phyloP scores from a whole-genome alignment of 2,797 vertebrate genomes.

The Hybognathus amarus region DNA sequence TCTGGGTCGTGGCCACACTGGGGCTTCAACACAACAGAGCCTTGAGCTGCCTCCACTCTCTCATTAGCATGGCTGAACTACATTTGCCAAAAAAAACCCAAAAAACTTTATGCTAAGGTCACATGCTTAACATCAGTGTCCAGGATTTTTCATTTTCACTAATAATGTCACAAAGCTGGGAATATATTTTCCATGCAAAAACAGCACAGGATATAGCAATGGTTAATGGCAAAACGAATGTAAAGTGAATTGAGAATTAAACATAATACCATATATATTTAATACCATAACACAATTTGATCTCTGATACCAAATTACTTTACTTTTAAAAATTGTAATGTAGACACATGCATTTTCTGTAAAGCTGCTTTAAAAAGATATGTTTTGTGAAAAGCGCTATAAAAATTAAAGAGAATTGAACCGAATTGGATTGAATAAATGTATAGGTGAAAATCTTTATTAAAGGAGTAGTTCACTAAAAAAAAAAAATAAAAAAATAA shows the following conservation, averaged over 20 bases:
- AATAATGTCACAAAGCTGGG: neutral
- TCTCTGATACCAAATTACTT: no score
- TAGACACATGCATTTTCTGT: no score
- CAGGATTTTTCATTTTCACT: neutral
- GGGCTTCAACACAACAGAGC: constrained; percentile 12
- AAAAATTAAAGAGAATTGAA: no score
- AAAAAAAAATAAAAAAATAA: no score
- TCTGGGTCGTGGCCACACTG: constrained; percentile 15
- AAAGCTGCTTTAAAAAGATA: no score
- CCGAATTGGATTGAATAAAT: no score
- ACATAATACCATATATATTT: neutral
- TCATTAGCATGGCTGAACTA: constrained; percentile 16
- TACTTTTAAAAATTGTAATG: no score
- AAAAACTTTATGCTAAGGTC: neutral
- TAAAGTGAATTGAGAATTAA: neutral
- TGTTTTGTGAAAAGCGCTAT: no score
- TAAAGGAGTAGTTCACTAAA: neutral
- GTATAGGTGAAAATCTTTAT: neutral
- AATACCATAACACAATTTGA: no score
- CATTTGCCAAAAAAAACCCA: constrained; percentile 15
- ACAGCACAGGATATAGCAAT: no score
- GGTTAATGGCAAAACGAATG: neutral
- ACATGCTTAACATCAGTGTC: neutral
- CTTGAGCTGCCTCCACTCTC: constrained; percentile 33
- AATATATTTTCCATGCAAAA: neutral